Conservation (phyloP, 2,888 invertebrate species). For the Hirudinaria manillensis region DNA sequence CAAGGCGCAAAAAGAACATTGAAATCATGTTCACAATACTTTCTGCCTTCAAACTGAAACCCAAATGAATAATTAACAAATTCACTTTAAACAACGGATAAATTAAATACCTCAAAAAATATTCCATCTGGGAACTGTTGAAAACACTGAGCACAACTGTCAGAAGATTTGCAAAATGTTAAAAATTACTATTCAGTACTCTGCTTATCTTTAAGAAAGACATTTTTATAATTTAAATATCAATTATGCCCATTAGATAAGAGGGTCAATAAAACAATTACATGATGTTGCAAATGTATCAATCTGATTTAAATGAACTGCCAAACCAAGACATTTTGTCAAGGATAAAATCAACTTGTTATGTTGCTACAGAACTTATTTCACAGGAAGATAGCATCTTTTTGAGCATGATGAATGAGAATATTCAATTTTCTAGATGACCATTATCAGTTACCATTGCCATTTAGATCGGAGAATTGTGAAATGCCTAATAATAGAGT, state of each 20-base stretch:
- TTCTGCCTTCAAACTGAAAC: slow-evolving; percentile 80
- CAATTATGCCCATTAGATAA: background rate
- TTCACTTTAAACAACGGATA: background rate
- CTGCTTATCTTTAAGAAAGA: background rate
- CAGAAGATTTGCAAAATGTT: slow-evolving; percentile 37
- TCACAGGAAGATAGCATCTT: no score
- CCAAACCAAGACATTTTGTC: no score
- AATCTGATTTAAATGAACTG: no score
- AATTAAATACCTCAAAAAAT: slow-evolving; percentile 71
- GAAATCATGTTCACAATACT: slow-evolving; percentile 98
- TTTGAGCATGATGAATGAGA: no score
- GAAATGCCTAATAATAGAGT: no score
- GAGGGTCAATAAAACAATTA: background rate
- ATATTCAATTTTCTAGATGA: no score
- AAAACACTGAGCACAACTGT: slow-evolving; percentile 93
- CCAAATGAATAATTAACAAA: background rate
- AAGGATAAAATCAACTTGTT: no score
- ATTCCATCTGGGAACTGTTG: slow-evolving; percentile 85
- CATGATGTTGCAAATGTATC: background rate
- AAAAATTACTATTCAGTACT: background rate
- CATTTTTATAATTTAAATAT: background rate
- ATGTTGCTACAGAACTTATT: no score
- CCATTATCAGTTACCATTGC: no score
- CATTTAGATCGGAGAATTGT: no score
- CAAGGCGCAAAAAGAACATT: slow-evolving; percentile 92